A percentile compares a stretch with the other conserved stretches of the same genome.
These are phyloP conservation scores for Leptura quadrifasciata DNA, from an alignment of 2,888 invertebrate genomes.

Conservation along the genomic window DNA sequence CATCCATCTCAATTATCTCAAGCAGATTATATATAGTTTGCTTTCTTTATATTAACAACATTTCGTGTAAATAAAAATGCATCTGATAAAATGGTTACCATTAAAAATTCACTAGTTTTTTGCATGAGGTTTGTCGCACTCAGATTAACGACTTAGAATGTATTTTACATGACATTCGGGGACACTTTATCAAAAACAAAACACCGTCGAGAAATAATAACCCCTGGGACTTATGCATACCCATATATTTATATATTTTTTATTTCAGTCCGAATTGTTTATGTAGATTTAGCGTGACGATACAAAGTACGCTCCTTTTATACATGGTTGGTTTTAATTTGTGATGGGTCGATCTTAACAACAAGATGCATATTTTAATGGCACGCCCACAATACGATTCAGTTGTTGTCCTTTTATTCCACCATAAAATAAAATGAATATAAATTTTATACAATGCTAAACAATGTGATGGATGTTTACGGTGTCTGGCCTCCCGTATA, in stretches of 20 bases:
- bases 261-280: constrained; percentile 21
- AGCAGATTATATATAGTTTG: no score
- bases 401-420: constrained; percentile 29
- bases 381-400: constrained; percentile 36
- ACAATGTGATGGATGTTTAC: constrained; percentile 43
- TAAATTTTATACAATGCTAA: constrained; percentile 40
- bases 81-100: no score
- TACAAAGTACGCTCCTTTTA: constrained; percentile 15
- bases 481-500: constrained; percentile 32
- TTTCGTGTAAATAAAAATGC: no score
- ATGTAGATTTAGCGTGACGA: constrained; percentile 33
- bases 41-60: no score
- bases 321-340: constrained; percentile 35
- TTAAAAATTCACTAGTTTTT: not conserved
- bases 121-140: not conserved
- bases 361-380: constrained; percentile 36
- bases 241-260: constrained; percentile 13
- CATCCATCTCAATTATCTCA: no score
- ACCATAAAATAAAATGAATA: constrained; percentile 39
- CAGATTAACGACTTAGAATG: not conserved
- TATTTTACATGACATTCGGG: not conserved
- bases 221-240: not conserved
- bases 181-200: not conserved
- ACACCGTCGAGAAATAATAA: not conserved
- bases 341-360: constrained; percentile 37